Base-by-base conservation (phyloP, 1,140 invertebrate species). In the Papilio polyxenes region DNA sequence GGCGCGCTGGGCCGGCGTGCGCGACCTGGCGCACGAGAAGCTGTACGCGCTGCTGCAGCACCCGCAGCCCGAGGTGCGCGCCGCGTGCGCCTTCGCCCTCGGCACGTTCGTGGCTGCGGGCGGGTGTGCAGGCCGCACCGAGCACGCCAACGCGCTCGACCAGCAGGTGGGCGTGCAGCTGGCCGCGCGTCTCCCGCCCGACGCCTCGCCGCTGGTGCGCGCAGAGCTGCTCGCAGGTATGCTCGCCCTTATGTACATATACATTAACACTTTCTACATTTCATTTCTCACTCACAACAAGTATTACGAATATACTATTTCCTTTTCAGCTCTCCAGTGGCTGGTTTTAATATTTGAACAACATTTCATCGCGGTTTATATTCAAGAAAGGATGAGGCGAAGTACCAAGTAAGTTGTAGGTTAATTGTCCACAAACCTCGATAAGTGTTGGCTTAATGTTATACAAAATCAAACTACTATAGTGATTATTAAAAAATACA, bases 1-100 rank as follows among this genome's bases (percentile, higher is more conserved):
- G 89, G 98, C 99, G 31, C 96, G 98, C 82, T 99, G 99, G 98
- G 98, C 98, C 75, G 99, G 98, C 11, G 98, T 98, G 15, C 95
- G 99, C n/a, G 98, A 99, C 91, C 97, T 97, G 83, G 98, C 99
- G 9, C 98, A 99, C 94, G 99, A 99, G 92, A 99, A 99, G 95
- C 95, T 99, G 2, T 98, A 97, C 87, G 96, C 94, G 51, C 95
- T 99, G 75, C 94, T 99, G 10, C 94, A 96, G 80, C 98, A 99
- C 95, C 95, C 96, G 49, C 96, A 97, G 56, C 97, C 98, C 40
- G 98, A 99, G 95, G 98, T 98, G 90, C 88, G n/a, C n/a, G 56
- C 17, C n/a, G 56, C 56, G n/a, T 62, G 56, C 56, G 98, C 99
- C 11, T 99, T 97, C 95, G 98, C 98, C 9, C 95, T 99, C 82